Evolutionary conservation across 2,888 invertebrate genomes (phyloP).

Genomic region (Steromphala cineraria): DNA sequence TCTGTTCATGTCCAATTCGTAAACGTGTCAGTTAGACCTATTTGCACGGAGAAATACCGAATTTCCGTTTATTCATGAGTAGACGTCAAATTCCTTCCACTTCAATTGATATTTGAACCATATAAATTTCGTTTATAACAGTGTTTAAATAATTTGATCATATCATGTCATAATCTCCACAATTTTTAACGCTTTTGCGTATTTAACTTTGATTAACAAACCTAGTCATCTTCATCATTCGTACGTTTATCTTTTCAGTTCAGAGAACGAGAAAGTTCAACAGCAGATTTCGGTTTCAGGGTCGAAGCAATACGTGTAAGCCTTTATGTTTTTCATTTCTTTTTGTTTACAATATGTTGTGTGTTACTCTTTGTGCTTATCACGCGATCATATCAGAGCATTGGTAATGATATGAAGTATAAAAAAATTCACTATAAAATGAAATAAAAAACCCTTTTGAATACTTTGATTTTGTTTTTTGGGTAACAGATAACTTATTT

Average conservation of each 20-base stretch:
- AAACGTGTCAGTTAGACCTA: neutral
- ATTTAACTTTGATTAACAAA: neutral
- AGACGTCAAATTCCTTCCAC: neutral
- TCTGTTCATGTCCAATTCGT: neutral
- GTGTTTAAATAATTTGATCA: too few relatives aligned
- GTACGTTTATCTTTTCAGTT: constrained; percentile 50
- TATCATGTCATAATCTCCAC: neutral
- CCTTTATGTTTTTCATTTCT: neutral
- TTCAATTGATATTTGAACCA: too few relatives aligned
- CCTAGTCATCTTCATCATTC: neutral
- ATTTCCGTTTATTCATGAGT: neutral
- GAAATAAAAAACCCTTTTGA: too few relatives aligned
- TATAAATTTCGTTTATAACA: too few relatives aligned
- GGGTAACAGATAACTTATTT: too few relatives aligned
- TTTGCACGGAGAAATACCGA: neutral
- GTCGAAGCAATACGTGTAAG: constrained; percentile 93
- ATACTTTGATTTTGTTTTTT: too few relatives aligned
- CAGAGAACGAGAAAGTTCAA: constrained; percentile 92
- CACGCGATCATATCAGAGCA: too few relatives aligned
- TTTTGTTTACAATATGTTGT: too few relatives aligned
- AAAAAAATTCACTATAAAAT: too few relatives aligned
- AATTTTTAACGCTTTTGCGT: neutral
- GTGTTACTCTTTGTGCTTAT: too few relatives aligned
- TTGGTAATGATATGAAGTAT: too few relatives aligned
- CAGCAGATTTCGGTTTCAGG: constrained; percentile 93